Percentiles rank a stretch among this genome's conserved stretches.
Conservation (phyloP, 1,140 invertebrate genomes). For the Globodera rostochiensis region DNA sequence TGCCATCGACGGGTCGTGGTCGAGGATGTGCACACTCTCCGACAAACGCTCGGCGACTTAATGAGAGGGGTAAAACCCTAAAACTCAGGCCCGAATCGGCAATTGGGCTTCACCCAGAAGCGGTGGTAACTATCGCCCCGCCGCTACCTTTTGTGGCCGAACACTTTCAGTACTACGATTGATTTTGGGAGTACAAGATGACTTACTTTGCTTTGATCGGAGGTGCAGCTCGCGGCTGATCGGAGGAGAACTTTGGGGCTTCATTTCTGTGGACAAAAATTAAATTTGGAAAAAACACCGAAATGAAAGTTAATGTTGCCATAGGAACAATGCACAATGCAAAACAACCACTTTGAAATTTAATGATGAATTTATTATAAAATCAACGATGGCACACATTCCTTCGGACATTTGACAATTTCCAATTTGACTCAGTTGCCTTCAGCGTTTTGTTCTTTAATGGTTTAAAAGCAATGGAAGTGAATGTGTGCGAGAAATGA, state of each 20-base stretch:
- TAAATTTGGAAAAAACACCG: not conserved
- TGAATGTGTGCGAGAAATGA: not conserved
- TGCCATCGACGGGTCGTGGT: slow-evolving; percentile 69
- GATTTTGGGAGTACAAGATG: not conserved
- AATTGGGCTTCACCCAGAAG: too few species aligned
- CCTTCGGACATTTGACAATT: too few species aligned
- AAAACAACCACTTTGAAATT: too few species aligned
- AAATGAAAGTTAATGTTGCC: too few species aligned
- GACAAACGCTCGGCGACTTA: slow-evolving; percentile 68
- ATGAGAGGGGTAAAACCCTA: slow-evolving; percentile 24
- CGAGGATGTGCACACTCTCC: slow-evolving; percentile 67
- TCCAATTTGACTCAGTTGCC: not conserved
- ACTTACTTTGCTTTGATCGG: slow-evolving; percentile 48
- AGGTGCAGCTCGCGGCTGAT: slow-evolving; percentile 32
- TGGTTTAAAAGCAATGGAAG: not conserved
- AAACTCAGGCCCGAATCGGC: too few species aligned
- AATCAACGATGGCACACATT: too few species aligned
- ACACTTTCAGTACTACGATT: too few species aligned
- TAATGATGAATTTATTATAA: too few species aligned
- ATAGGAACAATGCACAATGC: too few species aligned
- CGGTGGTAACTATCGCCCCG: too few species aligned
- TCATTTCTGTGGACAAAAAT: not conserved
- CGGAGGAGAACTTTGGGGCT: not conserved
- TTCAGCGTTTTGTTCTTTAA: not conserved
- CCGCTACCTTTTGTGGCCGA: too few species aligned